Evolutionary conservation across 2,888 invertebrate species (phyloP), one percentile per base, ranked within the genome.

Genomic region (Venusia cambrica): DNA sequence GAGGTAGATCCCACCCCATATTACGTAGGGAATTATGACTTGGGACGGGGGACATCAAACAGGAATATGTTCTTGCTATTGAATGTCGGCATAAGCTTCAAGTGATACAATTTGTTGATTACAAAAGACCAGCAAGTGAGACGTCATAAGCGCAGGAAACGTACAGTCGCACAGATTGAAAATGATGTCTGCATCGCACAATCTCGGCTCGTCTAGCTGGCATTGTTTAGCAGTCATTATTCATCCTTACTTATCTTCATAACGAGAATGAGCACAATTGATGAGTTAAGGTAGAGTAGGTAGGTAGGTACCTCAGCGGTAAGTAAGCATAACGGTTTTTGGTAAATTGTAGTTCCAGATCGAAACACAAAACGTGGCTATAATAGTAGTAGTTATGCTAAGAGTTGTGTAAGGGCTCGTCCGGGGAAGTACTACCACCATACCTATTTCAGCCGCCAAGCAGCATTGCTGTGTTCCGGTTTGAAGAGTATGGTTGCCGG

Each of bases 81-180:
- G 78, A 74, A 75, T 75, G 73, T 54, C 52, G 66, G 58, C 63
- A 69, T 78, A 69, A 69, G 74, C 67, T 60, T 66, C 63, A 70
- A 71, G 68, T 73, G 73, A 71, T 73, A 78, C 79, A 81, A 76
- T 80, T 81, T 75, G 80, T 71, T 78, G 79, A 81, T 84, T 81
- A 84, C 81, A 84, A 84, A 85, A 84, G 85, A 84, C 80, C 78
- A 78, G 70, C 83, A 80, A 84, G 84, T 84, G 83, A 83, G 76
- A 75, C 72, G 79, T 80, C 75, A 74, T 68, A 62, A 62, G 45
- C 69, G 72, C 81, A 83, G 84, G 83, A 84, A 80, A 64, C 59
- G 62, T 48, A 52, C 69, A 84, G 80, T 63, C 59, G 62, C 48
- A 52, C 69, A 72, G 72, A 83, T 85, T 84, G 81, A 78, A 77